Conservation (phyloP, 2,797 vertebrate genomes). For the Pantherophis vulpinus region DNA sequence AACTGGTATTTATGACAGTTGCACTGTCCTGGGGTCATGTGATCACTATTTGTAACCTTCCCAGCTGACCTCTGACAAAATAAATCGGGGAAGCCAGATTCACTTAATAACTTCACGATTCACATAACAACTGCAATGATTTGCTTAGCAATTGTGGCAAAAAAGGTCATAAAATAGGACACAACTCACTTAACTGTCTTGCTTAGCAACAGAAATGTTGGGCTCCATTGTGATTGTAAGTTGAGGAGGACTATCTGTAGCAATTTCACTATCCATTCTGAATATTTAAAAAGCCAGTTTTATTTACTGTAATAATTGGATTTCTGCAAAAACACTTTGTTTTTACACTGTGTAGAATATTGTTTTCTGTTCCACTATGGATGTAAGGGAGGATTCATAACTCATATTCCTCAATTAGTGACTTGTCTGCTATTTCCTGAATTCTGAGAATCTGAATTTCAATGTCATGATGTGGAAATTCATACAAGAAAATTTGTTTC, state of each 20-base stretch:
- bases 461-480: not conserved
- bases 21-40: not conserved
- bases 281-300: not conserved
- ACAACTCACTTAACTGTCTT: not conserved
- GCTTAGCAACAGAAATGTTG: not conserved
- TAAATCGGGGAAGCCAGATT: not conserved
- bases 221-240: not conserved
- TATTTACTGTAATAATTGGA: conserved; percentile 4
- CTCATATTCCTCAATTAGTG: not conserved
- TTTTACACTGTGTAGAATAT: not conserved
- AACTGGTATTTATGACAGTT: not conserved
- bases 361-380: not conserved
- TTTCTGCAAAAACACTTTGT: not conserved
- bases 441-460: not conserved
- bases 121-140: not conserved
- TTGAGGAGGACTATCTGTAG: not conserved
- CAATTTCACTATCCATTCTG: conserved; percentile 14
- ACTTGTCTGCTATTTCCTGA: not conserved
- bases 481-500: not conserved
- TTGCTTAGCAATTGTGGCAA: not conserved
- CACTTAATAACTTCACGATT: not conserved
- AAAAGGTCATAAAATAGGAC: not conserved
- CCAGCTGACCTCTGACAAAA: not conserved
- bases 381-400: not conserved
- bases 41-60: not conserved